Percentiles rank a stretch among this genome's conserved stretches.
phyloP scores from a whole-genome alignment of 2,797 vertebrate species.

The Coregonus sp. region DNA sequence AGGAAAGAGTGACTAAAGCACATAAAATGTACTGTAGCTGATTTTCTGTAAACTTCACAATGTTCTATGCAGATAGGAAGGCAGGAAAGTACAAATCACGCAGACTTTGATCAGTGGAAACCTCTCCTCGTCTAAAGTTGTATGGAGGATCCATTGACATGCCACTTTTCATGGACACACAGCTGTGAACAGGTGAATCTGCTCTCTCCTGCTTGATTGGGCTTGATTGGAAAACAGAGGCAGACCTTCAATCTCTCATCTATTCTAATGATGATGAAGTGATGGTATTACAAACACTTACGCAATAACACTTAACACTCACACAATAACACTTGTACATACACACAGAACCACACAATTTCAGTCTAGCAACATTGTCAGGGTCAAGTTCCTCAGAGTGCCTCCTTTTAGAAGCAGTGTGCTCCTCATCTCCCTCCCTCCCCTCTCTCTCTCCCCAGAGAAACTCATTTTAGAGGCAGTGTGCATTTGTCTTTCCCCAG shows the following conservation, averaged over 20 bases:
- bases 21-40: no score
- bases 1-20: no score
- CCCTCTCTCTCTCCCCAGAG: neutral
- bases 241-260: neutral
- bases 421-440: neutral
- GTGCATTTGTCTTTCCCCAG: no score
- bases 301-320: neutral
- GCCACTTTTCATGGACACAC: neutral
- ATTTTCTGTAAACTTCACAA: no score
- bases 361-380: neutral
- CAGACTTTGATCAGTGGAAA: neutral
- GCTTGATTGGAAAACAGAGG: neutral
- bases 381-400: neutral
- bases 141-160: slow-evolving; percentile 10
- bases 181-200: slow-evolving; percentile 3
- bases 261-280: neutral
- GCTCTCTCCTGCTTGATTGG: neutral
- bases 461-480: neutral
- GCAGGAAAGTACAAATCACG: no score
- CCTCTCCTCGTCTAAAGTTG: neutral
- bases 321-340: no score
- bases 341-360: neutral
- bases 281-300: neutral
- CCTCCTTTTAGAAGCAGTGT: neutral
- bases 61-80: no score